Base-by-base conservation (phyloP, 1,140 invertebrate genomes). In the Caenorhabditis inopinata region DNA sequence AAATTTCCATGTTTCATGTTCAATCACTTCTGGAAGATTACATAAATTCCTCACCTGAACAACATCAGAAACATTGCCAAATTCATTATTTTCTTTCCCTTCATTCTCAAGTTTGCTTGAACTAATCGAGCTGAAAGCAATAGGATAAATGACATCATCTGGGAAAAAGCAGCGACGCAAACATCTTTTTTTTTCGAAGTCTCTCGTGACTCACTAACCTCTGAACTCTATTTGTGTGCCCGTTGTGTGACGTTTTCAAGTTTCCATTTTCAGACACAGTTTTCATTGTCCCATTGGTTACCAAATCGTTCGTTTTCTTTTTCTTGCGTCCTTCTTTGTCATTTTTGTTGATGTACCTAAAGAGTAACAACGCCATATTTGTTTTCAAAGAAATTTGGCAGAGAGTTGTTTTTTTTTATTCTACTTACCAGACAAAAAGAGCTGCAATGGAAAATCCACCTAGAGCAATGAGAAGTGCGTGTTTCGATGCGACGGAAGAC, bases 371-470 rank as follows among this genome's bases (percentile, higher is more conserved):
- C n/a, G n/a, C n/a, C n/a, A n/a, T n/a, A n/a, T n/a, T n/a, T n/a
- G n/a, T n/a, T n/a, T n/a, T n/a, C n/a, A n/a, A n/a, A n/a, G n/a
- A n/a, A n/a, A n/a, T n/a, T n/a, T n/a, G n/a, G n/a, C n/a, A n/a
- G n/a, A n/a, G n/a, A n/a, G n/a, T n/a, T n/a, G n/a, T n/a, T n/a
- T n/a, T n/a, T n/a, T n/a, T n/a, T n/a, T n/a, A n/a, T n/a, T n/a
- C n/a, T n/a, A 79, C 27, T 21, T 49, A 79, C 78, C 78, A 79
- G 38, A 74, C 68, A 29, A 79, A 79, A 51, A 79, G 78, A 21
- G 78, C 78, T 21, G 62, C 78, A 74, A 79, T 74, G 35, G 78
- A 79, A 14, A 79, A n/a, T 21, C 78, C 78, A 23, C 78, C 78
- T 12, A 79, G 78, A 0, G 78, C 78, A 1, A 79, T 45, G 18